Base-by-base conservation (phyloP, 1,140 invertebrate genomes). In the Gonatopus flavifemur region DNA sequence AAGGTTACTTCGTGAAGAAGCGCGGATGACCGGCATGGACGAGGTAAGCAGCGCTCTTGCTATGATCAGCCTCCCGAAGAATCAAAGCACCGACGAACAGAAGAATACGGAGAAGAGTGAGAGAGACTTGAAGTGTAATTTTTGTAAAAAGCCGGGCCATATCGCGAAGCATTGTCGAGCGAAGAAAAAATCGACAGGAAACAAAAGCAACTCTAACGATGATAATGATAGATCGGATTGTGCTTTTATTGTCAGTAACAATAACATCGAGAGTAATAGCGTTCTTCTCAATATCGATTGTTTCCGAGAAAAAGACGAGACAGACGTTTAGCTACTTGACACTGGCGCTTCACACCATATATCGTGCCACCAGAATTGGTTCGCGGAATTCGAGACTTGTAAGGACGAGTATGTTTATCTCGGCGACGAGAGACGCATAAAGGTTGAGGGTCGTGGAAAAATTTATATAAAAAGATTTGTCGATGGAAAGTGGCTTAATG, bases 1-100 rank as follows among this genome's bases (percentile, higher is more conserved):
- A n/a, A 7, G 43, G 8, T 35, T 45, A 18, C 15, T 45, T n/a
- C 18, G 31, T 10, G 43, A 45, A 1, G 43, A 45, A 45, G 15
- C 7, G 9, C 3, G 43, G 21, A 7, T 45, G 2, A 6, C n/a
- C 2, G 31, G 8, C 4, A 20, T 12, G 7, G 31, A 35, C 22
- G 43, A 32, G 19, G 13, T 7, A 5, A 13, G 4, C 5, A 6
- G 32, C 6, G 32, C 32, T 4, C 15, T 33, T 8, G 32, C 13
- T 4, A 15, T 15, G 5, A 15, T n/a, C n/a, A n/a, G n/a, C n/a
- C n/a, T n/a, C n/a, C 4, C 32, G 4, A 13, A 9, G 32, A 33
- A 33, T 7, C 7, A 33, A 33, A 7, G n/a, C 7, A 33, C 5
- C 15, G n/a, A 33, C 7, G 15, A 13, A 8, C 4, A 33, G 13